These are phyloP conservation scores for Yponomeuta cagnagella DNA, from an alignment of 2,888 invertebrate species.

Conservation along the genomic window DNA sequence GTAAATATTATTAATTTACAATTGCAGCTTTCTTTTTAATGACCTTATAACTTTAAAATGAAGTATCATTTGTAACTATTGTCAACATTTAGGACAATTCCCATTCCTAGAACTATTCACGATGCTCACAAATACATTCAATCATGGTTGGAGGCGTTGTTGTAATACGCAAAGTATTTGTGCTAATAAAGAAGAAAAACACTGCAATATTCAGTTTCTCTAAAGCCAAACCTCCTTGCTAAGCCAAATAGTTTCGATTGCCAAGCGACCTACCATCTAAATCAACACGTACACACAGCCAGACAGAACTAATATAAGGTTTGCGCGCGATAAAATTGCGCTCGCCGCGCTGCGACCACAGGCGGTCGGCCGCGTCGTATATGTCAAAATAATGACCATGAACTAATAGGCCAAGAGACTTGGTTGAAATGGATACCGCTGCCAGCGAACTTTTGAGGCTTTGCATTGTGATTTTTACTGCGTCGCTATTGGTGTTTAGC, in stretches of 20 bases:
- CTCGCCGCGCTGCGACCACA: neutral
- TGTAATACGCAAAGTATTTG: neutral
- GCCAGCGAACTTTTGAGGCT: neutral
- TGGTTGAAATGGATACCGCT: neutral
- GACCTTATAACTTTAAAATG: too few relatives aligned
- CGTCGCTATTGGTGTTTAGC: too few relatives aligned
- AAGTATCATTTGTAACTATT: too few relatives aligned
- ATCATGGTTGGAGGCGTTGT: too few relatives aligned
- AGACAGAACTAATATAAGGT: neutral
- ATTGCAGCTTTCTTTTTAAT: too few relatives aligned
- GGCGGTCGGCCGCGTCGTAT: constrained; percentile 44
- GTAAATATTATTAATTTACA: too few relatives aligned
- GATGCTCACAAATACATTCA: too few relatives aligned
- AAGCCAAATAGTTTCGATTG: neutral
- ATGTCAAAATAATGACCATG: constrained; percentile 72
- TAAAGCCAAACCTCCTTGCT: neutral
- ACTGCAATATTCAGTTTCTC: neutral
- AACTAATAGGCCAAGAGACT: constrained; percentile 46
- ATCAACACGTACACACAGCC: constrained; percentile 4
- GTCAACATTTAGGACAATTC: too few relatives aligned
- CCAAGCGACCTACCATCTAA: constrained; percentile 11
- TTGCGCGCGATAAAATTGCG: constrained; percentile 4
- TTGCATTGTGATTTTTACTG: too few relatives aligned
- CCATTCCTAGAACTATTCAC: too few relatives aligned
- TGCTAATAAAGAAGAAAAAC: neutral